Evolutionary conservation across 1,140 invertebrate species (phyloP).

Genomic region (Ceratitis capitata): DNA sequence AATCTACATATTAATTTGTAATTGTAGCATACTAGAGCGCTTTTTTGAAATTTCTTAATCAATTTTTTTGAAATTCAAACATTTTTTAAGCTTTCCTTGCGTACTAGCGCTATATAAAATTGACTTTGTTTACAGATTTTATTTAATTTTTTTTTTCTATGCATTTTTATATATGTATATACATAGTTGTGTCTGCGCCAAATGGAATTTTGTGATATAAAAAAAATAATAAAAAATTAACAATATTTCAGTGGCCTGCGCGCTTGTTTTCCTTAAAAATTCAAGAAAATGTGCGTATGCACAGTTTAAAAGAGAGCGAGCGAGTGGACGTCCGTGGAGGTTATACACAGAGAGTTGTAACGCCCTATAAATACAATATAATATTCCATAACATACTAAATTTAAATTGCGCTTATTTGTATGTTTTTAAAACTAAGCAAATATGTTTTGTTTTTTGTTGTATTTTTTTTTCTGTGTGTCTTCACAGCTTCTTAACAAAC

Average conservation of each 20-base stretch:
- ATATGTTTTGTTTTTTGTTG: neutral
- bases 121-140: neutral
- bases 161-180: neutral
- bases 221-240: neutral
- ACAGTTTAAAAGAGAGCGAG: neutral
- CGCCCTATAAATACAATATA: neutral
- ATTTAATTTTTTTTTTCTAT: neutral
- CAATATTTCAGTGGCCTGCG: neutral
- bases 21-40: neutral
- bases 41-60: neutral
- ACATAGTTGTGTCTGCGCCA: neutral
- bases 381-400: too few relatives aligned
- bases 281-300: neutral
- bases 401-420: neutral
- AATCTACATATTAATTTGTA: neutral
- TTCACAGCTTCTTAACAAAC: neutral
- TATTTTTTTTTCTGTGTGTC: neutral
- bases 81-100: neutral
- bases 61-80: neutral
- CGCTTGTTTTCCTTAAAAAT: neutral
- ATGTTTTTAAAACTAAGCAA: neutral
- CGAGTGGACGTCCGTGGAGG: neutral
- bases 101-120: neutral
- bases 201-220: neutral
- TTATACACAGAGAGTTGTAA: too few relatives aligned